Evolutionary conservation across 2,797 vertebrate species (phyloP), one percentile per base, ranked within the genome.

Genomic region (Enteromius viviparus): DNA sequence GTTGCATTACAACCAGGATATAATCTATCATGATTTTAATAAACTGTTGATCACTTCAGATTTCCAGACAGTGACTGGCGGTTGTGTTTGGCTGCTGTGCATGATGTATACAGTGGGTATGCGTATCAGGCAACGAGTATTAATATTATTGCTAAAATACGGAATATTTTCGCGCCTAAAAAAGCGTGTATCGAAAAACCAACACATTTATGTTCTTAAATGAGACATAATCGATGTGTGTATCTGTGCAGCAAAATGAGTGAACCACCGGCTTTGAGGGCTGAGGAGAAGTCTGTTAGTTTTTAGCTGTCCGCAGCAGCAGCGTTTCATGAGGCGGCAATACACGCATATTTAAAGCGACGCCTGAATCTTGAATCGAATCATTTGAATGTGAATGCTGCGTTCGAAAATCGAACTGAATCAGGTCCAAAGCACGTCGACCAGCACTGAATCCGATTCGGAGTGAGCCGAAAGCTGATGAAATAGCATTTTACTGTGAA

Each of bases 41-140:
- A 34, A 76, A 76, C 49, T 82, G 72, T 76, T 82, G 80, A 82
- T 76, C 80, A 29, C 45, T 65, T 65, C 58, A 66, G 14, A 53
- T 75, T 26, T 65, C 19, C 69, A 51, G 55, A 72, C 47, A 78
- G 76, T 37, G 64, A 53, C 45, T 65, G 58, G 37, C 66, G 37
- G 66, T 3, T 47, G 55, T 62, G 53, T 69, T 34, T 74, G 69
- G 3, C 69, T 51, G 29, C 32, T 23, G 32, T 58, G 49, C 37
- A 29, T 15, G 49, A 69, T 58, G 15, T 26, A 21, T 21, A 40
- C 32, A 76, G 66, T 23, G 3, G 9, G 32, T 37, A 26, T 29
- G 78, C 40, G 14, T 40, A 34, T 40, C 26, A 74, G 70, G 55
- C 40, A 17, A 32, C 12, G 62, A 40, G 17, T 53, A 53, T n/a